Evolutionary conservation across 2,113 vertebrate species (phyloP).

Genomic region (Syngnathoides biaculeatus): DNA sequence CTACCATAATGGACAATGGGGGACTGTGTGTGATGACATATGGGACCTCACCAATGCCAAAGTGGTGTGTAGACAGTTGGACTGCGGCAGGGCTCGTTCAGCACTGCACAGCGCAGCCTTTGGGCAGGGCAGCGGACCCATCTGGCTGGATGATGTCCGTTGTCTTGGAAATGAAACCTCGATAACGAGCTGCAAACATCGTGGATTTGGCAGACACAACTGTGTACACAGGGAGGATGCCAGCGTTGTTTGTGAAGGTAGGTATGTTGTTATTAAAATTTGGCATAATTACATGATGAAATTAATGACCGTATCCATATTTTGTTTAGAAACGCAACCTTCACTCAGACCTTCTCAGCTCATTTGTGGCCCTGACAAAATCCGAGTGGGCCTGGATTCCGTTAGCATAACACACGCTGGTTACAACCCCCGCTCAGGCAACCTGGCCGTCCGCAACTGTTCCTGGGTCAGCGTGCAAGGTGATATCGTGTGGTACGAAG

Average conservation of each 20-base stretch:
- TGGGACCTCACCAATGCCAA: conserved; percentile 36
- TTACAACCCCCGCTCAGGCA: conserved; percentile 50
- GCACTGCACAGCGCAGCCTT: conserved; percentile 13
- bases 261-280: not conserved
- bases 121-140: conserved; percentile 46
- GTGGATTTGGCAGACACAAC: conserved; percentile 27
- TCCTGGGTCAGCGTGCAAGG: conserved; percentile 1
- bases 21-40: conserved; percentile 50
- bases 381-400: conserved; percentile 41
- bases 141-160: conserved; percentile 46
- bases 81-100: conserved; percentile 27
- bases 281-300: not conserved
- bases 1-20: conserved; percentile 36
- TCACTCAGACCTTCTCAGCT: conserved; percentile 10
- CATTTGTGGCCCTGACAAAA: conserved; percentile 36
- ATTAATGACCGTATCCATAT: not conserved
- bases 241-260: conserved; percentile 24
- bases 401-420: not conserved
- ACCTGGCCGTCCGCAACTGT: conserved; percentile 48
- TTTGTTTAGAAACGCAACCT: not conserved
- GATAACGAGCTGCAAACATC: conserved; percentile 28
- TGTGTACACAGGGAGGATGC: conserved; percentile 17
- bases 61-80: conserved; percentile 52
- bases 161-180: conserved; percentile 26
- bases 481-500: conserved; percentile 52